Evolutionary conservation across 1,140 invertebrate genomes (phyloP), one percentile per base, ranked within the genome.

Genomic region (Acyrthosiphon pisum): DNA sequence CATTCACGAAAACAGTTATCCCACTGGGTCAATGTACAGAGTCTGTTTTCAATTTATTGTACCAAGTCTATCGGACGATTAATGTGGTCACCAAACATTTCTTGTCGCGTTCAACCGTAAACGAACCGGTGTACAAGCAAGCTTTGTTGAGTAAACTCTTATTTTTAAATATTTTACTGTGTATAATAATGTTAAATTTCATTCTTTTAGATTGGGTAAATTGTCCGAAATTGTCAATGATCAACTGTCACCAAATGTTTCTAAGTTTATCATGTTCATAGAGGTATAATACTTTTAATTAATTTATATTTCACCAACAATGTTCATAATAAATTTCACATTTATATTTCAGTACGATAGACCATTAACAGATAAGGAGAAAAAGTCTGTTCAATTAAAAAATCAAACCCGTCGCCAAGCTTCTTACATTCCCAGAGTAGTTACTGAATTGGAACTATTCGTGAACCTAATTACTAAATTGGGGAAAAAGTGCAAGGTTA

Each of bases 401-500:
- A 81, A 93, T 37, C 91, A 93, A 93, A 93, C 91, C 0, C 76
- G 81, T 41, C 91, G 91, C 8, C 91, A 93, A 53, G 48, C 91
- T 0, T 86, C 23, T 30, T 93, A 93, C 35, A 93, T 93, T 84
- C 91, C 91, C 41, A 84, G 46, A 53, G 91, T 93, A 11, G 91
- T 93, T n/a, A 93, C 48, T 41, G 91, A 93, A 86, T 30, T 93
- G 20, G 91, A 93, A 44, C 11, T 84, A 7, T 93, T 93, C n/a
- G 81, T 84, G 0, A 93, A 93, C 14, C 18, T 86, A 30, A 93
- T 93, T 18, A 93, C 91, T 14, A 93, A 93, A 56, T 41, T 93
- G 81, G 91, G 91, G 2, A 93, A 93, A 56, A 93, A 93, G n/a
- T 93, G 91, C 91, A 93, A 93, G 41, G 91, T 93, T n/a, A 35